Conservation (phyloP, 2,113 vertebrate species). For the Verasper variegatus region DNA sequence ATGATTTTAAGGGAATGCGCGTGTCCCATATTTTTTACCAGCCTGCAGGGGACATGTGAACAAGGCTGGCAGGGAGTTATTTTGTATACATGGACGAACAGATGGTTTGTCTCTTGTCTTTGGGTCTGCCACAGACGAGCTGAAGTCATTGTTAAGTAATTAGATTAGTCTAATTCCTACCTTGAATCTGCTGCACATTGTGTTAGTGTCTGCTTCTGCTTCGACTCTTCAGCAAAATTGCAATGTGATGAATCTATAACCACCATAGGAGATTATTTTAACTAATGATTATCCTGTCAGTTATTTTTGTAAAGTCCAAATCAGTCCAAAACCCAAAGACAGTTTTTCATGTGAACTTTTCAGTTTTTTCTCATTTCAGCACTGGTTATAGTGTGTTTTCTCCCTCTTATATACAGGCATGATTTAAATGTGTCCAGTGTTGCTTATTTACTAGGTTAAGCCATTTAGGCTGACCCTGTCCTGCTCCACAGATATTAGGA, state of each 20-base stretch:
- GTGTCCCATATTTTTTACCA: conserved; percentile 41
- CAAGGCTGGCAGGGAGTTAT: conserved; percentile 45
- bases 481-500: conserved; percentile 82
- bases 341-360: too few relatives aligned
- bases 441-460: background rate
- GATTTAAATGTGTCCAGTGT: background rate
- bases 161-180: conserved; percentile 50
- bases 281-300: background rate
- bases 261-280: background rate
- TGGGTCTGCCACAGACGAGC: conserved; percentile 34
- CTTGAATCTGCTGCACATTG: conserved; percentile 4
- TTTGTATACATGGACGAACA: conserved; percentile 59
- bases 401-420: background rate
- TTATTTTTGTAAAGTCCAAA: too few relatives aligned
- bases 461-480: conserved; percentile 53
- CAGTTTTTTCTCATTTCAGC: background rate
- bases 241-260: background rate
- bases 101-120: conserved; percentile 67
- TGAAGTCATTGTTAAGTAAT: conserved; percentile 62
- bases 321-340: too few relatives aligned
- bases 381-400: background rate
- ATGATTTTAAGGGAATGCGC: conserved; percentile 13
- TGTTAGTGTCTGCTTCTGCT: conserved; percentile 3
- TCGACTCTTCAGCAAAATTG: background rate
- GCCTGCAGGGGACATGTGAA: conserved; percentile 50